phyloP scores from a whole-genome alignment of 2,113 vertebrate genomes.

The Heterocephalus glaber region DNA sequence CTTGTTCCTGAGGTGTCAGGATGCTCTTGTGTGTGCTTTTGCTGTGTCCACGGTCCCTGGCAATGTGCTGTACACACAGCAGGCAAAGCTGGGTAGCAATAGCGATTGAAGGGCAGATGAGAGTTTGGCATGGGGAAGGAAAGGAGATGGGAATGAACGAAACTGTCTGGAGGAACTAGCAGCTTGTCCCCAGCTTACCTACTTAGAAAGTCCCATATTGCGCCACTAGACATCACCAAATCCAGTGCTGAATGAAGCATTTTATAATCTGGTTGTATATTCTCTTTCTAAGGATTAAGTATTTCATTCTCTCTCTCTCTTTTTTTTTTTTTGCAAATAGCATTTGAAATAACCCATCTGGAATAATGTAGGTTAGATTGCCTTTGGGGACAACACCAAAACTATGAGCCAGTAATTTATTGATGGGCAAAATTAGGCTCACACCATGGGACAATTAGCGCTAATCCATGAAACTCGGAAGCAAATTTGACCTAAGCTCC shows the following conservation, averaged over 20 bases:
- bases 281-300: conserved; percentile 18
- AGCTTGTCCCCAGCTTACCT: neutral
- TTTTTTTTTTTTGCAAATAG: conserved; percentile 45
- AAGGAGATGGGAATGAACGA: neutral
- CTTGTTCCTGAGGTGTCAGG: neutral
- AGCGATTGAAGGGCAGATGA: neutral
- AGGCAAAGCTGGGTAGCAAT: neutral
- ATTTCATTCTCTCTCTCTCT: neutral
- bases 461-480: conserved; percentile 70
- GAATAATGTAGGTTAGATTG: conserved; percentile 47
- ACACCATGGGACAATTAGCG: conserved; percentile 56
- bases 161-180: neutral
- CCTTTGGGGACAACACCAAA: conserved; percentile 55
- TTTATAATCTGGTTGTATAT: conserved; percentile 17
- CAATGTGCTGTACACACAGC: neutral
- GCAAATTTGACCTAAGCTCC: conserved; percentile 59
- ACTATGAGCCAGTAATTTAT: conserved; percentile 55
- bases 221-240: neutral
- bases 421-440: conserved; percentile 65
- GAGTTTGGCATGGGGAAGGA: neutral
- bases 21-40: no score
- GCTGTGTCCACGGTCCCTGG: neutral
- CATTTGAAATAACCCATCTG: conserved; percentile 57
- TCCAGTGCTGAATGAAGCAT: neutral
- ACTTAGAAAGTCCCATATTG: neutral